Evolutionary conservation across 2,888 invertebrate genomes (phyloP), one percentile per base, ranked within the genome.

Genomic region (Ennomos quercinarius): DNA sequence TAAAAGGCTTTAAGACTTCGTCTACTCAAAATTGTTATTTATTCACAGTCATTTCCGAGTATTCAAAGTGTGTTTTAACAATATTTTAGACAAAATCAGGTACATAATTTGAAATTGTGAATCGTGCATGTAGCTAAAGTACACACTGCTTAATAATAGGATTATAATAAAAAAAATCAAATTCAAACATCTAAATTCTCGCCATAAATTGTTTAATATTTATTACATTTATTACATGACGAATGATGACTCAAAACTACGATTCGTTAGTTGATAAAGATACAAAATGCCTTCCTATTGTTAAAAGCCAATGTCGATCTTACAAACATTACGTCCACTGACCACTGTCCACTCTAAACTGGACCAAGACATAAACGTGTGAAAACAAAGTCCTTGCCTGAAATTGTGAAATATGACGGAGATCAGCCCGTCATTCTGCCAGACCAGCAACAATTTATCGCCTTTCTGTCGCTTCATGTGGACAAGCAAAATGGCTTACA

Each of bases 341-440:
- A 49, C 54, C 60, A 35, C 8, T 36, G 49, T 54, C 54, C 60
- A 38, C 39, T 38, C 36, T 10, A 43, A 61, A 51, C 55, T 39
- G 55, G 60, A 60, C 55, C 56, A 56, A 58, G 64, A 51, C 48
- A 58, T 47, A 46, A 60, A 51, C 63, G 72, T 74, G 74, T 74
- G 73, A 77, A 83, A 86, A 83, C 80, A 80, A 71, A 59, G 67
- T 51, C 64, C 63, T 63, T 55, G 40, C 58, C 45, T 50, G 79
- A 83, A 84, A 86, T 86, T 83, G 83, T 86, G 83, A 87, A 86
- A 87, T 87, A 89, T 86, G 84, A 83, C 53, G 70, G 67, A 81
- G 84, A 82, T 86, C 81, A 83, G 70, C 58, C 77, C 82, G 86
- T 84, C 86, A 83, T 80, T 84, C 76, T 78, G 77, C 75, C 76